Percentiles rank a stretch among this genome's conserved stretches.
phyloP scores from a whole-genome alignment of 1,140 invertebrate species.

The Pseudomyrmex sp. region DNA sequence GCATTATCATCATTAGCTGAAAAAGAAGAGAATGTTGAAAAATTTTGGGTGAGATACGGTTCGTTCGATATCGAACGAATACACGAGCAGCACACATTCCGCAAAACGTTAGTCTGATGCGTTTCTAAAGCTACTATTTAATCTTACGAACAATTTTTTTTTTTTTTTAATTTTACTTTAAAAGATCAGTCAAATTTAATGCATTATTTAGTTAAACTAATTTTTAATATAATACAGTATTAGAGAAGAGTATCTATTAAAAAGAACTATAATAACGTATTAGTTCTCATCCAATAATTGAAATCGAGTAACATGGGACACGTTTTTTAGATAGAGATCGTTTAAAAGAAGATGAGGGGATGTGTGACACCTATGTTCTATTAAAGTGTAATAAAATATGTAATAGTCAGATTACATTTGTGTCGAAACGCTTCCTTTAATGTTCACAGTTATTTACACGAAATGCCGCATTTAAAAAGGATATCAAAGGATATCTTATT shows the following conservation, averaged over 20 bases:
- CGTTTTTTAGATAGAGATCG: too few species aligned
- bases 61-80: background rate
- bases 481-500: background rate
- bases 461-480: background rate
- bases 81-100: background rate
- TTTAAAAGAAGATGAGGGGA: too few species aligned
- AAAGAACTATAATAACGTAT: background rate
- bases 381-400: too few species aligned
- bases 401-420: background rate
- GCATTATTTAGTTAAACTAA: background rate
- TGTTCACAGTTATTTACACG: background rate
- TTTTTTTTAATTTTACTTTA: background rate
- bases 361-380: too few species aligned
- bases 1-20: background rate
- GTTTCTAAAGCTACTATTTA: slow-evolving; percentile 1
- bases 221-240: background rate
- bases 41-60: background rate
- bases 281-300: background rate
- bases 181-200: background rate
- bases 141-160: background rate
- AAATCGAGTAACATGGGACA: background rate
- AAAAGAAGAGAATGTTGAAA: background rate
- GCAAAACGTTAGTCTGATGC: slow-evolving; percentile 1
- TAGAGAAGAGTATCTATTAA: slow-evolving; percentile 6
- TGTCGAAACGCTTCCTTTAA: background rate